Evolutionary conservation across 2,113 vertebrate genomes (phyloP), one percentile per base, ranked within the genome.

Genomic region (Aleadryas rufinucha): DNA sequence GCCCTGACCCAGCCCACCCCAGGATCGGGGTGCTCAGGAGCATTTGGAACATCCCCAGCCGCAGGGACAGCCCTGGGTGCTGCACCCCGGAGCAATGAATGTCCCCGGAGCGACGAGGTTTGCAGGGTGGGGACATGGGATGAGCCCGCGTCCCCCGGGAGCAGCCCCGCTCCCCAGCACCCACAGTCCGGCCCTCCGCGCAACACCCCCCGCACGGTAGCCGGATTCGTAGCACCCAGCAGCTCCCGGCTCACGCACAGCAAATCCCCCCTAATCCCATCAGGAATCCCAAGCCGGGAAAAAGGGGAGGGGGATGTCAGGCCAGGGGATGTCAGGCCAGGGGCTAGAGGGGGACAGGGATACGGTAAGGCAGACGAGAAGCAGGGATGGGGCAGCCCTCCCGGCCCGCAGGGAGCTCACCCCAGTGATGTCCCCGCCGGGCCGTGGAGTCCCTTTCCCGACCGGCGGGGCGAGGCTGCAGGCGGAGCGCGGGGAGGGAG

Each of bases 231-330:
- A 71, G 52, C 80, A 31, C 65, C 26, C 83, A 64, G 63, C 74
- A 70, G 83, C 79, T 81, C 83, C 77, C 71, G 63, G 91, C 66
- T 94, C 95, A 86, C 71, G 50, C 93, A 53, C 70, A 26, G 72
- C 89, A 94, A 95, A 96, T 97, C 87, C 71, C 53, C 28, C 8
- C 70, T 90, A 84, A 97, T 91, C 90, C 61, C 71, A 53, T 6
- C 70, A 84, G 82, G 95, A 95, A 96, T 94, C 74, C 35, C 12
- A 50, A 77, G 3, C 79, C 6, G 56, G 77, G 44, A 64, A 47
- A 49, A n/a, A 8, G 5, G 8, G n/a, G 18, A n/a, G 33, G 7
- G 50, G 27, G 78, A n/a, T 61, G 61, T 27, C 78, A 81, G 52
- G 50, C 26, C 41, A 27, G 17, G 15, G 39, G 26, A 15, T 7